Conservation (phyloP, 2,888 invertebrate genomes). For the Cheilosia scutellata region DNA sequence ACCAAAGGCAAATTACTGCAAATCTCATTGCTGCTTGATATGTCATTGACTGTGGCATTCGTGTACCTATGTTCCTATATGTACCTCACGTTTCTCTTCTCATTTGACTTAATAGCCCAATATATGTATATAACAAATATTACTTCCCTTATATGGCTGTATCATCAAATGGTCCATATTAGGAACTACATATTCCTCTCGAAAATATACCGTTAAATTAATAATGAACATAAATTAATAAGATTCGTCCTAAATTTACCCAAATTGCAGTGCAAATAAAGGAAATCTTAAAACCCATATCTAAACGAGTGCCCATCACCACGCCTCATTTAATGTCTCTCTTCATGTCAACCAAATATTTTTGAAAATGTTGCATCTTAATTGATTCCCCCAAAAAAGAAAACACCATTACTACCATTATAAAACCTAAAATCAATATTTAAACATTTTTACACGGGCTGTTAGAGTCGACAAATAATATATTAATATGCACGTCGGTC, state of each 20-base stretch:
- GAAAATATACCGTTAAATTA: constrained; percentile 2
- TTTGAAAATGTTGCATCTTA: constrained; percentile 64
- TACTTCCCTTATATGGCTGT: no score
- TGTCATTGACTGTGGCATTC: no score
- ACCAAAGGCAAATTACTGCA: no score
- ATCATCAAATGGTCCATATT: no score
- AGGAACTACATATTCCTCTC: not conserved
- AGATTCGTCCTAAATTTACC: not conserved
- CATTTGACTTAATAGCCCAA: no score
- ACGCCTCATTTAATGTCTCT: constrained; percentile 46
- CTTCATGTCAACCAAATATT: constrained; percentile 23
- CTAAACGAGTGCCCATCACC: not conserved
- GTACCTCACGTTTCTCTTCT: no score
- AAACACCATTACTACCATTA: not conserved
- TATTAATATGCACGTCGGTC: constrained; percentile 62
- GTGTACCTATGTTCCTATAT: no score
- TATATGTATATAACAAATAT: no score
- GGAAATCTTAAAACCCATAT: not conserved
- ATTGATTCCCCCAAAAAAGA: constrained; percentile 44
- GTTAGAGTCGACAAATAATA: constrained; percentile 80
- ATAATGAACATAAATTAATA: not conserved
- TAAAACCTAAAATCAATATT: constrained; percentile 79
- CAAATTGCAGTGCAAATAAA: constrained; percentile 25
- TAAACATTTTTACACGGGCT: constrained; percentile 84
- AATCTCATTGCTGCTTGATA: no score